Percentiles rank a stretch among this genome's conserved stretches.
Conservation (phyloP, 2,113 vertebrate species). For the Bungarus multicinctus region DNA sequence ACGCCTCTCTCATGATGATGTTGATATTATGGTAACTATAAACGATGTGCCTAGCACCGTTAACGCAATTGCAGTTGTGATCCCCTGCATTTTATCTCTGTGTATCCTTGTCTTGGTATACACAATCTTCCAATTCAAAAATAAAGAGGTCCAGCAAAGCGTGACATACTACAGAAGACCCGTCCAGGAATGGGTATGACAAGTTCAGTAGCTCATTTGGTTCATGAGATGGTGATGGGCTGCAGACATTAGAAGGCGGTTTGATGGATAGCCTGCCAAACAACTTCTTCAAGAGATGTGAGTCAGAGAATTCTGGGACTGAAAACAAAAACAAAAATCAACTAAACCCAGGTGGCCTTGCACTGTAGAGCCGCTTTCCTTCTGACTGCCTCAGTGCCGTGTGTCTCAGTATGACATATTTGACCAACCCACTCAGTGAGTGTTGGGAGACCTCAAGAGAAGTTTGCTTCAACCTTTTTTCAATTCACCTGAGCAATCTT, state of each 20-base stretch:
- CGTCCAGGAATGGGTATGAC: slow-evolving; percentile 99
- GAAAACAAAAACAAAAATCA: slow-evolving; percentile 63
- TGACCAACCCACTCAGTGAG: slow-evolving; percentile 52
- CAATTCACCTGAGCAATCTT: slow-evolving; percentile 54
- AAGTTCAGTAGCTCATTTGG: slow-evolving; percentile 52
- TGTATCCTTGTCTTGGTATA: slow-evolving; percentile 98
- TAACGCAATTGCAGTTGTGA: slow-evolving; percentile 96
- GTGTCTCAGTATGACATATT: slow-evolving; percentile 56
- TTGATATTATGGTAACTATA: slow-evolving; percentile 98
- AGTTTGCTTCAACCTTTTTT: slow-evolving; percentile 53
- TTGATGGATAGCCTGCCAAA: slow-evolving; percentile 52
- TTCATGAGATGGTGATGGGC: slow-evolving; percentile 62
- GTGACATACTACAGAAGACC: slow-evolving; percentile 96
- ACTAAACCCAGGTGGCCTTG: slow-evolving; percentile 59
- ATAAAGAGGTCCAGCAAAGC: slow-evolving; percentile 93
- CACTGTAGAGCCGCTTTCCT: slow-evolving; percentile 55
- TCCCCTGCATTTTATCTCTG: slow-evolving; percentile 94
- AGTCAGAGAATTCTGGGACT: slow-evolving; percentile 62
- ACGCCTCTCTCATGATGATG: slow-evolving; percentile 86
- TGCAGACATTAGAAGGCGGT: slow-evolving; percentile 44
- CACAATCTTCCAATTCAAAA: slow-evolving; percentile 98
- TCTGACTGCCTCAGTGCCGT: slow-evolving; percentile 54
- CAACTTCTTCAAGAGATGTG: slow-evolving; percentile 54
- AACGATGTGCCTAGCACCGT: slow-evolving; percentile 91
- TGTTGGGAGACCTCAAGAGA: slow-evolving; percentile 51